Conservation (phyloP, 2,888 invertebrate species). For the Apamea sordens region DNA sequence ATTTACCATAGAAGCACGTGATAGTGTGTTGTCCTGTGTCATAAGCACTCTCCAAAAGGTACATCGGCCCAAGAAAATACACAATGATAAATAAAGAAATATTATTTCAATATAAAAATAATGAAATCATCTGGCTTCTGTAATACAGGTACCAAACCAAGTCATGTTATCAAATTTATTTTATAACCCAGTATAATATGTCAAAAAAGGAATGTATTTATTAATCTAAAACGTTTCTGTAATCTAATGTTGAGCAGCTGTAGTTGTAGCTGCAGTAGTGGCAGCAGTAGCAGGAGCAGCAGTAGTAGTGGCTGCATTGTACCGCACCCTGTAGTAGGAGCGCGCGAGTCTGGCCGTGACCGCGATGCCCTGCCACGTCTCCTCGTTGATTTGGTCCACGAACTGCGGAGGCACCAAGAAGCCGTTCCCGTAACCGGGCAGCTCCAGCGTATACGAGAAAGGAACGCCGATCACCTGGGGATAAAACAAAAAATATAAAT, state of each 20-base stretch:
- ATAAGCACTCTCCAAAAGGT: neutral
- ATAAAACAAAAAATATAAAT: neutral
- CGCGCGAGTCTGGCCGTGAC: slow-evolving; percentile 75
- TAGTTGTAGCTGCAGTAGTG: no score
- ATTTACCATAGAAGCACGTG: neutral
- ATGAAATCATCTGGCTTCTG: neutral
- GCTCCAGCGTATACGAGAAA: slow-evolving; percentile 79
- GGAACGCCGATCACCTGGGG: slow-evolving; percentile 74
- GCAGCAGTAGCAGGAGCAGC: neutral
- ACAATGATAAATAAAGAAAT: neutral
- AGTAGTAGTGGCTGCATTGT: slow-evolving; percentile 21
- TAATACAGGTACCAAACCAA: neutral
- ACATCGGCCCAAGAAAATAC: neutral
- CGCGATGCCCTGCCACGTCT: slow-evolving; percentile 80
- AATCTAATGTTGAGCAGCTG: neutral
- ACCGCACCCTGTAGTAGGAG: slow-evolving; percentile 64
- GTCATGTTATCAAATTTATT: neutral
- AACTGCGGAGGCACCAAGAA: slow-evolving; percentile 76
- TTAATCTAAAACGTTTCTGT: neutral
- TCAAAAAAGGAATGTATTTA: neutral
- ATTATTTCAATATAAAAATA: neutral
- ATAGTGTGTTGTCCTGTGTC: neutral
- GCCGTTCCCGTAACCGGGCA: slow-evolving; percentile 73
- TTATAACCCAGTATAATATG: neutral
- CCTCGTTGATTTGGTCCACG: slow-evolving; percentile 77